Evolutionary conservation across 2,113 vertebrate species (phyloP).

Genomic region (Anas platyrhynchos): DNA sequence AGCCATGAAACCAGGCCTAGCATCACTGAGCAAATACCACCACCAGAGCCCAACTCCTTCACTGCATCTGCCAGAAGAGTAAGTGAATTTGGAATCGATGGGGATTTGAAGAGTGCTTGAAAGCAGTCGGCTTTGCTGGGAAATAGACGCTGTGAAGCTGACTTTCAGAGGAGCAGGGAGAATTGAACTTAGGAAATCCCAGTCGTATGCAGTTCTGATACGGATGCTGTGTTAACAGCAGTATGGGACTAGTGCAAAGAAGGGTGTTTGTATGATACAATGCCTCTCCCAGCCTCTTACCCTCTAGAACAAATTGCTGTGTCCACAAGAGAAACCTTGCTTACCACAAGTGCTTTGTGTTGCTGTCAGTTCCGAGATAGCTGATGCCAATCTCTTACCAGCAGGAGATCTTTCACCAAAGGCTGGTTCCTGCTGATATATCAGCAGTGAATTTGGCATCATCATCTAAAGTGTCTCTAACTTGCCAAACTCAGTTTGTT

Average conservation of each 20-base stretch:
- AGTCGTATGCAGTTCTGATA: neutral
- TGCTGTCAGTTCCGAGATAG: neutral
- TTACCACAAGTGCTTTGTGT: neutral
- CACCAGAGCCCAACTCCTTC: constrained; percentile 67
- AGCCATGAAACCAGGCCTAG: constrained; percentile 65
- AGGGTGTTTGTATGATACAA: rapidly evolving
- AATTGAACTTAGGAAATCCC: neutral
- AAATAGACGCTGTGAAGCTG: neutral
- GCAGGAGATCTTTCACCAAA: neutral
- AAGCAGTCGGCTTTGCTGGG: neutral
- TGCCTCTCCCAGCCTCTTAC: neutral
- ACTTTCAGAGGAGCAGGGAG: neutral
- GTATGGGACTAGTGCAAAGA: neutral
- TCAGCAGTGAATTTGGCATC: neutral
- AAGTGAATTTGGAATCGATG: constrained; percentile 51
- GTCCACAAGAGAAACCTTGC: neutral
- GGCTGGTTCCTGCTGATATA: neutral
- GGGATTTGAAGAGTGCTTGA: neutral
- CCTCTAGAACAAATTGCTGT: neutral
- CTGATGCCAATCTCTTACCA: neutral
- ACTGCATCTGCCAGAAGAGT: constrained; percentile 76
- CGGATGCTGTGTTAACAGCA: neutral
- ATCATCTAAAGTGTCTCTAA: neutral
- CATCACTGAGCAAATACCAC: constrained; percentile 63
- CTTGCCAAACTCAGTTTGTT: neutral